Evolutionary conservation across 2,113 vertebrate genomes (phyloP), one percentile per base, ranked within the genome.

Genomic region (Pavo muticus): DNA sequence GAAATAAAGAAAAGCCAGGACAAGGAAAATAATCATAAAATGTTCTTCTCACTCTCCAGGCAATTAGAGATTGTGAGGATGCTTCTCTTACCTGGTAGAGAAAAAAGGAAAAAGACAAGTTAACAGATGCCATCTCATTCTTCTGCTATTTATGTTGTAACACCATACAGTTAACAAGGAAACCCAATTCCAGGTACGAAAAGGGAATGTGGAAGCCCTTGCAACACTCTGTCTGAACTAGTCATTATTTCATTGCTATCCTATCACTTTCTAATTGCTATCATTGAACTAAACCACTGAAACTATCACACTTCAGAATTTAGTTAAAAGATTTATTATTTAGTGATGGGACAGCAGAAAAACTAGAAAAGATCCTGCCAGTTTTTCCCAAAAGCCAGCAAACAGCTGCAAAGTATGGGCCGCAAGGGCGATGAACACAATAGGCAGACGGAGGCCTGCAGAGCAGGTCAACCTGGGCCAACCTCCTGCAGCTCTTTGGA

Each of bases 11-110:
- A 39, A 83, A 77, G 12, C 7, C 63, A 83, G n/a, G 32, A 35
- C 13, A 18, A 57, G 30, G 6, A 93, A 87, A 39, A n/a, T 9
- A 47, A 42, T 14, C 0, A 64, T 11, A 18, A 83, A 90, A 24
- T 13, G 4, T 44, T 60, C 23, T 78, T 60, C 42, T 45, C 8
- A 18, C 5, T 0, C 10, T 4, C 10, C 9, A 8, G 2, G 6
- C 11, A 9, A 39, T 50, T 23, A 68, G 24, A 9, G 88, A 57
- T 61, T 48, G 6, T 7, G 1, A 91, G 12, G 21, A 57, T 68
- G 70, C 6, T 56, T 73, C 8, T 71, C 27, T 48, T 47, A 45
- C 39, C 2, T 40, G 15, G 5, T 4, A 14, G 11, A 25, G 24
- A 10, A 5, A 18, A 27, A 18, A 9, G 60, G 8, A n/a, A n/a